Evolutionary conservation across 1,140 invertebrate genomes (phyloP).

Genomic region (Zaprionus lachaisei): DNA sequence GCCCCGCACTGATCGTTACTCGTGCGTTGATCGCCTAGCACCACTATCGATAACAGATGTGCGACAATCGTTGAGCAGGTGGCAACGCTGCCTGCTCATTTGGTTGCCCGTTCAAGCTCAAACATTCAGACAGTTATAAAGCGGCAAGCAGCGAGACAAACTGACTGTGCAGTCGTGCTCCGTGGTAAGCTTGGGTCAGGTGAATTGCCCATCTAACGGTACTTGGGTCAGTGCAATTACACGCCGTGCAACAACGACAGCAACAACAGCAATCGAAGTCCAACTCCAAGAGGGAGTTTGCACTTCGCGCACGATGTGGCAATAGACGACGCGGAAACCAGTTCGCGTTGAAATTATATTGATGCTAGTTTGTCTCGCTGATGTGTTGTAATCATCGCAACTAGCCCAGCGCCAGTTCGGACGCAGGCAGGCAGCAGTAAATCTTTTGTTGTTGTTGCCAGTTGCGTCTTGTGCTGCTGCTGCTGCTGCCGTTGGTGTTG

Average conservation of each 20-base stretch:
- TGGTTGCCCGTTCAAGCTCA: background rate
- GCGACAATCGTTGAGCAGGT: background rate
- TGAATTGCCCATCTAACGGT: conserved; percentile 24
- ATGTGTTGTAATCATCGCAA: conserved; percentile 64
- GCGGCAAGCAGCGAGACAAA: conserved; percentile 23
- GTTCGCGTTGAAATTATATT: conserved; percentile 67
- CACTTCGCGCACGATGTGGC: conserved; percentile 56
- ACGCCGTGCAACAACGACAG: background rate
- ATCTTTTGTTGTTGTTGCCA: conserved; percentile 36
- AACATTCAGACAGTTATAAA: conserved; percentile 39
- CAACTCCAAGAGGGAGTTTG: conserved; percentile 29
- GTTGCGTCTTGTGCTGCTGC: conserved; percentile 29
- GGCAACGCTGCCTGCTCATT: conserved; percentile 24
- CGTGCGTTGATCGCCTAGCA: background rate
- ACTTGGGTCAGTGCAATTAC: conserved; percentile 29
- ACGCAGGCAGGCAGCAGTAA: conserved; percentile 34
- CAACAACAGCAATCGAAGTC: conserved; percentile 17
- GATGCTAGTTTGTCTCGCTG: conserved; percentile 57
- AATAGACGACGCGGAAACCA: conserved; percentile 75
- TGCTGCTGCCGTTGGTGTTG: conserved; percentile 18
- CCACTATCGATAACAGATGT: conserved; percentile 20
- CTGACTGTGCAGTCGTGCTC: conserved; percentile 12
- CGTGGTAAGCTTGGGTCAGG: conserved; percentile 29
- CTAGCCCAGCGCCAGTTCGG: conserved; percentile 52
- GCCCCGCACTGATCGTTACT: conserved; percentile 8